Evolutionary conservation across 1,140 invertebrate species (phyloP).

Genomic region (Heliothis virescens): DNA sequence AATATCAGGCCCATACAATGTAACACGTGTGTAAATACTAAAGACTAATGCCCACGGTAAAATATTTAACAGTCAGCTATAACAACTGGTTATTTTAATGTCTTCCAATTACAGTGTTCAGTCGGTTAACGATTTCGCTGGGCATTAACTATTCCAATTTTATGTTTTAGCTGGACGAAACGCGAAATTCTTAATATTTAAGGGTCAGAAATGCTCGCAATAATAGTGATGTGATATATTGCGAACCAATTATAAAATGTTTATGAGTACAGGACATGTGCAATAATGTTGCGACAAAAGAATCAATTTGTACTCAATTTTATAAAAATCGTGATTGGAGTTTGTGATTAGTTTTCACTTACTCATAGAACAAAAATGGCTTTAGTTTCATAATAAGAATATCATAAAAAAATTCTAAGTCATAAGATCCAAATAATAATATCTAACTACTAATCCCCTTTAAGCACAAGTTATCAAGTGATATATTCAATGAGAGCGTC

Average conservation of each 20-base stretch:
- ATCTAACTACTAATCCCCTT: not conserved
- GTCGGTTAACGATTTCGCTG: constrained; percentile 80
- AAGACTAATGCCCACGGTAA: constrained; percentile 80
- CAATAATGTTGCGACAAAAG: too few species aligned
- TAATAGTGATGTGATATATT: constrained; percentile 12
- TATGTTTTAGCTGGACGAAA: constrained; percentile 74
- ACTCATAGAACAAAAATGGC: too few species aligned
- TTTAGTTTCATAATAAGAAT: too few species aligned
- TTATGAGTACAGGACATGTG: too few species aligned
- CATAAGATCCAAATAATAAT: not conserved
- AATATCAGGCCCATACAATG: constrained; percentile 65
- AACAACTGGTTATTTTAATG: constrained; percentile 82
- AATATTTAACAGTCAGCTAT: constrained; percentile 82
- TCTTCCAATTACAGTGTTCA: constrained; percentile 83
- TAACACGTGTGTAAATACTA: constrained; percentile 78
- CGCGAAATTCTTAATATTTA: constrained; percentile 73
- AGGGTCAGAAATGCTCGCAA: constrained; percentile 47
- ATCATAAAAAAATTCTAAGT: too few species aligned
- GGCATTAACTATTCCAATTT: constrained; percentile 83
- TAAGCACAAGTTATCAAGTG: not conserved
- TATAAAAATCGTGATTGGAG: too few species aligned
- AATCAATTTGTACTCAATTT: too few species aligned
- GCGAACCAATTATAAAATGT: too few species aligned
- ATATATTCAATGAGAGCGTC: constrained; percentile 57
- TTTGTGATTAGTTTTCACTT: too few species aligned